Percentiles rank a stretch among this genome's conserved stretches.
Conservation (phyloP, 1,140 invertebrate species). For the Hesperophylax magnus region DNA sequence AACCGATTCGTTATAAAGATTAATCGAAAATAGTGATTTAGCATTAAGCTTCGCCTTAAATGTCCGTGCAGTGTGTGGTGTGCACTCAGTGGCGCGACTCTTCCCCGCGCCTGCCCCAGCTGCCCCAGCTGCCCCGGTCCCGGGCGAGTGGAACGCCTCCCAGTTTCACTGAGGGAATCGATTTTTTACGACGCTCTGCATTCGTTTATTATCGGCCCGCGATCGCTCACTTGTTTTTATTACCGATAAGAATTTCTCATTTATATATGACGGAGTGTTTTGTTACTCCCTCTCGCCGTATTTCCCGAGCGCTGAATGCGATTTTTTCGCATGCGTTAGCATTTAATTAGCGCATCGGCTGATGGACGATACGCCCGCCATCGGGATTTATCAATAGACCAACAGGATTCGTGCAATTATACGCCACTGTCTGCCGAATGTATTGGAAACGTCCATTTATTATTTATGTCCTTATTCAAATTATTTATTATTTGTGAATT, state of each 20-base stretch:
- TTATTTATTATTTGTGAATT: no score
- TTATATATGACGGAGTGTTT: constrained; percentile 42
- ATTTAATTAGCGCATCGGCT: neutral
- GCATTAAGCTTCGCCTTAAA: no score
- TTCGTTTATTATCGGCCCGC: constrained; percentile 40
- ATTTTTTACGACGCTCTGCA: constrained; percentile 41
- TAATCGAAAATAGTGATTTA: no score
- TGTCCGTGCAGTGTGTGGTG: no score
- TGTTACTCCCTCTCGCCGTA: constrained; percentile 9
- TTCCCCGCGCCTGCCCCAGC: neutral
- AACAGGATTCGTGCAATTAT: no score
- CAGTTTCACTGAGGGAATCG: constrained; percentile 36
- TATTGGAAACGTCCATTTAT: no score
- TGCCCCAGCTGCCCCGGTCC: neutral
- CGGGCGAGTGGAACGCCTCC: neutral
- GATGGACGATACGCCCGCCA: neutral
- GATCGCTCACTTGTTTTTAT: constrained; percentile 44
- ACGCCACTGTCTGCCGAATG: no score
- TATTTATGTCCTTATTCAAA: no score
- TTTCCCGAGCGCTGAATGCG: neutral
- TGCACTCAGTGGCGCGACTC: neutral
- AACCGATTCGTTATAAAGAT: no score
- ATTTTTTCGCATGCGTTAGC: neutral
- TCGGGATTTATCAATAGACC: no score
- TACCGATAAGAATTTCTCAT: constrained; percentile 41